phyloP scores from a whole-genome alignment of 2,888 invertebrate genomes.

The Mythimna ferrago region DNA sequence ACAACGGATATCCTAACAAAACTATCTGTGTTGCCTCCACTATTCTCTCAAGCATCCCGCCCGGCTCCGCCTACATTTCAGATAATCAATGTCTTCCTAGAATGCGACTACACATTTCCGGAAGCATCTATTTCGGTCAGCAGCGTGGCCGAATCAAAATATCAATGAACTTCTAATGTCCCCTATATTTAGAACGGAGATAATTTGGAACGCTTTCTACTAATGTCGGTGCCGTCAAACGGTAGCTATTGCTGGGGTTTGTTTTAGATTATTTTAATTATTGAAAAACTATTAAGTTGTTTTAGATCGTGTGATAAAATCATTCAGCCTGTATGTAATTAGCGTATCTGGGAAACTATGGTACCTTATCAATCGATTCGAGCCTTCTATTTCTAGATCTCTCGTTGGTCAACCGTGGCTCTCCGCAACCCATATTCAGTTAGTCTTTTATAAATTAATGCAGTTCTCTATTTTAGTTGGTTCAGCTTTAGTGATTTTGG shows the following conservation, averaged over 20 bases:
- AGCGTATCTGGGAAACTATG: no score
- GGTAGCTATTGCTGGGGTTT: constrained; percentile 37
- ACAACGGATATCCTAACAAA: constrained; percentile 2
- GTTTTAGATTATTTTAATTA: constrained; percentile 20
- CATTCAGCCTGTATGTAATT: no score
- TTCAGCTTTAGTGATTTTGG: no score
- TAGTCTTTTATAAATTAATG: background rate
- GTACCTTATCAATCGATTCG: no score
- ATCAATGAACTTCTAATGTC: constrained; percentile 68
- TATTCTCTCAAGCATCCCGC: constrained; percentile 38
- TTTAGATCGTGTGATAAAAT: background rate
- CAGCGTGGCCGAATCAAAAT: constrained; percentile 63
- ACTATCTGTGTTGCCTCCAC: constrained; percentile 35
- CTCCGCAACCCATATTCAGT: background rate
- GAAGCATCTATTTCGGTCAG: constrained; percentile 67
- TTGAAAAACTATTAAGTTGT: background rate
- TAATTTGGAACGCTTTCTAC: constrained; percentile 60
- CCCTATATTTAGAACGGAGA: constrained; percentile 66
- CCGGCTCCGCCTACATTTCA: constrained; percentile 45
- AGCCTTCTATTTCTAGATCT: background rate
- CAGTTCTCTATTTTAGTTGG: background rate
- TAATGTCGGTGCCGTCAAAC: constrained; percentile 56
- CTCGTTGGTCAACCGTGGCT: background rate
- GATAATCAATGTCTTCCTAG: constrained; percentile 65
- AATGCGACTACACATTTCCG: constrained; percentile 68